Conservation (phyloP, 1,140 invertebrate species). For the Macrostomum lignano region DNA sequence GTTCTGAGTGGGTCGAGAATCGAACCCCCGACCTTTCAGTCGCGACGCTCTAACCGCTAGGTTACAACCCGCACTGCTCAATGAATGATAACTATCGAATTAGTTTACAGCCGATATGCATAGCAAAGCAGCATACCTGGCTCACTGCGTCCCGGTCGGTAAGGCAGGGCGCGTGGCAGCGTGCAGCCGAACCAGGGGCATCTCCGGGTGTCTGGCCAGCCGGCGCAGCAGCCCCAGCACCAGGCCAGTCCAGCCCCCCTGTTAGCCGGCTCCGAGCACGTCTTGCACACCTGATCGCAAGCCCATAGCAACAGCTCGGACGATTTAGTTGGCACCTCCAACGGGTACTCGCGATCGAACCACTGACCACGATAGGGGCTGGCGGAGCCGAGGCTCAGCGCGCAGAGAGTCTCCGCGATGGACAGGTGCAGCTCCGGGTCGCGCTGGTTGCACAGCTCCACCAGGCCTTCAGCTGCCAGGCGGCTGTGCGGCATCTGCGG, state of each 20-base stretch:
- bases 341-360: neutral
- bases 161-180: no score
- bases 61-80: no score
- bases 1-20: no score
- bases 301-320: conserved; percentile 29
- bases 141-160: no score
- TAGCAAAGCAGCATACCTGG: no score
- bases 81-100: no score
- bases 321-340: neutral
- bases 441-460: no score
- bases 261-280: conserved; percentile 21
- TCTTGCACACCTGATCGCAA: conserved; percentile 38
- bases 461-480: no score
- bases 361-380: conserved; percentile 32
- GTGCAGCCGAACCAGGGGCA: neutral
- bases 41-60: no score
- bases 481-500: no score
- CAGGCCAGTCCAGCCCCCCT: neutral
- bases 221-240: neutral
- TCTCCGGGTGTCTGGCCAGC: neutral
- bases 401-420: conserved; percentile 56
- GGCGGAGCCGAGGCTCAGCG: conserved; percentile 40
- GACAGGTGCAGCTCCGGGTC: conserved; percentile 45
- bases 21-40: no score
- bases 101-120: no score